Evolutionary conservation across 1,140 invertebrate species (phyloP).

Genomic region (Trichomalopsis sarcophagae): DNA sequence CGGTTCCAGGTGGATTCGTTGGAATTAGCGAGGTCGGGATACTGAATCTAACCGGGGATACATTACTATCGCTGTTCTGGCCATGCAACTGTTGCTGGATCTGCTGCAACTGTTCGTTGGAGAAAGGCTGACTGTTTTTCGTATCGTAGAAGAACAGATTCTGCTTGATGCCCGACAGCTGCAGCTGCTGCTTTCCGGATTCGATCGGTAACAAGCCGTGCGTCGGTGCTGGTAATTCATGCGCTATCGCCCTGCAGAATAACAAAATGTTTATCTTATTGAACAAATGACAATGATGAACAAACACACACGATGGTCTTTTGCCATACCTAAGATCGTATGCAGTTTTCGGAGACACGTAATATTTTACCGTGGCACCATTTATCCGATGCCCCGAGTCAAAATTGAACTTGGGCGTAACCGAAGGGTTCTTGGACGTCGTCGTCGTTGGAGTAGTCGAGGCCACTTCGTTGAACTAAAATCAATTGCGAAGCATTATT

Average conservation of each 20-base stretch:
- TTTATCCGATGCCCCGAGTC: not conserved
- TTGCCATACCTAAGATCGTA: slow-evolving; percentile 31
- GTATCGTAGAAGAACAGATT: slow-evolving; percentile 55
- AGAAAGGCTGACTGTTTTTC: slow-evolving; percentile 54
- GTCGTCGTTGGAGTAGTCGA: slow-evolving; percentile 43
- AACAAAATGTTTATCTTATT: not conserved
- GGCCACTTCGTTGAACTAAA: slow-evolving; percentile 53
- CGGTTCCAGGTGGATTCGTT: slow-evolving; percentile 51
- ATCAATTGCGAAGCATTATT: slow-evolving; percentile 56
- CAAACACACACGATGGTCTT: not conserved
- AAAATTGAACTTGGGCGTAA: slow-evolving; percentile 52
- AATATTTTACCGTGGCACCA: not conserved
- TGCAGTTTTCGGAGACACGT: slow-evolving; percentile 33
- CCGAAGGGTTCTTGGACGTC: slow-evolving; percentile 27
- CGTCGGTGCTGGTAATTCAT: not conserved
- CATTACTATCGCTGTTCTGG: slow-evolving; percentile 19
- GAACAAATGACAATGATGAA: too few species aligned
- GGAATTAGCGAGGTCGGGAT: slow-evolving; percentile 50
- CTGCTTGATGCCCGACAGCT: slow-evolving; percentile 46
- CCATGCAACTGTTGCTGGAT: slow-evolving; percentile 38
- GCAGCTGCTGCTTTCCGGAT: slow-evolving; percentile 30
- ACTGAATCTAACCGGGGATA: slow-evolving; percentile 56
- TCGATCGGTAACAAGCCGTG: slow-evolving; percentile 37
- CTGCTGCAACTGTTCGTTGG: slow-evolving; percentile 49
- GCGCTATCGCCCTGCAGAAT: not conserved